phyloP scores from a whole-genome alignment of 2,797 vertebrate species.

The Bucorvus abyssinicus region DNA sequence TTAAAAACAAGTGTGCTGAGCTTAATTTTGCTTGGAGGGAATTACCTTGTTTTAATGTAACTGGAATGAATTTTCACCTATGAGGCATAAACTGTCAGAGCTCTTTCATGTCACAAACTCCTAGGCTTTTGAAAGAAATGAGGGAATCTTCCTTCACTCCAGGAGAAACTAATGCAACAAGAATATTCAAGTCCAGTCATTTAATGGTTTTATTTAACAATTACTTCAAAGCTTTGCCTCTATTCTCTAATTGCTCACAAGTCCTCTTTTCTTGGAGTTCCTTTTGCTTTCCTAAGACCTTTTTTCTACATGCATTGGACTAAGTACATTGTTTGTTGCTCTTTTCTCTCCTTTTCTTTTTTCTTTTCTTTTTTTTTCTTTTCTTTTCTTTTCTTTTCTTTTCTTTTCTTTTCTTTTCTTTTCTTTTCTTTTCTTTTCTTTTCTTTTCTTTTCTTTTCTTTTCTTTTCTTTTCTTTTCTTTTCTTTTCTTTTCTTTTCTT shows the following conservation, averaged over 20 bases:
- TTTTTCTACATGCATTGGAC: not conserved
- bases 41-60: not conserved
- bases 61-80: slow-evolving; percentile 1
- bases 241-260: not conserved
- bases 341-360: no score
- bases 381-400: no score
- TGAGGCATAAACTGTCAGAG: not conserved
- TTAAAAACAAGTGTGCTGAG: not conserved
- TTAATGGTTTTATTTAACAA: not conserved
- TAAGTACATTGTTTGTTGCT: not conserved
- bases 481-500: not conserved
- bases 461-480: no score
- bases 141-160: not conserved
- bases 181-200: not conserved
- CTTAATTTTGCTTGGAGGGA: not conserved
- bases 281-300: not conserved
- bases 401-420: no score
- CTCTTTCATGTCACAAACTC: not conserved
- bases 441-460: no score
- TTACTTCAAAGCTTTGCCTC: not conserved
- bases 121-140: not conserved
- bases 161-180: not conserved
- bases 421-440: not conserved
- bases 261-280: not conserved
- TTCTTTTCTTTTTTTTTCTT: no score